These are phyloP conservation scores for Schlechtendalia chinensis DNA, from an alignment of 1,140 invertebrate species.

Conservation along the genomic window DNA sequence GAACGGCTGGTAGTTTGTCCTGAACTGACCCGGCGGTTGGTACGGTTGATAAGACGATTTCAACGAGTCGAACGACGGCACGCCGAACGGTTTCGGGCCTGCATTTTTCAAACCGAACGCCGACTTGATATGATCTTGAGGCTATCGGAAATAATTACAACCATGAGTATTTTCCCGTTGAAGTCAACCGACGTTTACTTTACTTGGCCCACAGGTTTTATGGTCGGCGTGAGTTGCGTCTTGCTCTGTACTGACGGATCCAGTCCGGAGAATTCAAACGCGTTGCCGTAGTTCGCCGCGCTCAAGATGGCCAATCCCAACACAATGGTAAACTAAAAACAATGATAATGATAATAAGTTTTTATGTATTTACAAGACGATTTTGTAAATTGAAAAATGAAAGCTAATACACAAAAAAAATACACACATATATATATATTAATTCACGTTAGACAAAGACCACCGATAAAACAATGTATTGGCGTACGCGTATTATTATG, in stretches of 20 bases:
- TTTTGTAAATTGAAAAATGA: no score
- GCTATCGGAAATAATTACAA: neutral
- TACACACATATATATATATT: no score
- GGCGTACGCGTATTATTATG: no score
- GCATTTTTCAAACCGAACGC: neutral
- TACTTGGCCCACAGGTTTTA: neutral
- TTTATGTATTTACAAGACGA: no score
- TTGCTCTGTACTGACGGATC: neutral
- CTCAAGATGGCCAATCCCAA: neutral
- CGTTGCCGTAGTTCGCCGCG: neutral
- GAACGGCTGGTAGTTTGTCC: neutral
- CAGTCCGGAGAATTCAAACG: conserved; percentile 23
- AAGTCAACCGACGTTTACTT: no score
- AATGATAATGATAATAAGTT: no score
- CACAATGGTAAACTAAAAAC: conserved; percentile 28
- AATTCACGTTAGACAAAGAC: no score
- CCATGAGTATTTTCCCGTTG: neutral
- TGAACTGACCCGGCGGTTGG: neutral
- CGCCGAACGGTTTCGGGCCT: neutral
- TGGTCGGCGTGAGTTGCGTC: neutral
- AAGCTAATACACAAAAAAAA: neutral
- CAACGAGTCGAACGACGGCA: neutral
- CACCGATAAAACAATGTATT: no score
- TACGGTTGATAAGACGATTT: neutral
- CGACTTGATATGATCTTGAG: neutral